Percentiles rank a stretch among this genome's conserved stretches.
These are phyloP conservation scores for Akabosia matsudoensis DNA, from an alignment of 1,140 invertebrate species.

Conservation along the genomic window DNA sequence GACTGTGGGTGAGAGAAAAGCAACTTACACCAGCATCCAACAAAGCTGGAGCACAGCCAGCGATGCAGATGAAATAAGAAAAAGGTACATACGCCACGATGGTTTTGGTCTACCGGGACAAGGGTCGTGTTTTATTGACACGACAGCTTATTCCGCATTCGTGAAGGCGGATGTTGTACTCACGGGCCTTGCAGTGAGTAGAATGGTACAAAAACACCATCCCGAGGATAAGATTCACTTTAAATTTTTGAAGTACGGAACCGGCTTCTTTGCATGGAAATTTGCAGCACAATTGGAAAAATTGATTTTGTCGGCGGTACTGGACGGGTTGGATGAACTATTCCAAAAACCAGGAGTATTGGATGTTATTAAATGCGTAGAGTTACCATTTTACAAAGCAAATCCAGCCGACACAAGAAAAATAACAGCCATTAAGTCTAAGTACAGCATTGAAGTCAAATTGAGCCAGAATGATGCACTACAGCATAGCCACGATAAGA, in stretches of 20 bases:
- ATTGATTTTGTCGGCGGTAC: conserved; percentile 18
- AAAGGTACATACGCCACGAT: not conserved
- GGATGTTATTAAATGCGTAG: conserved; percentile 22
- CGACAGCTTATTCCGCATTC: conserved; percentile 26
- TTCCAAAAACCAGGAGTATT: not conserved
- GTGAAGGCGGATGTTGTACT: conserved; percentile 28
- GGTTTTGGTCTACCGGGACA: conserved; percentile 23
- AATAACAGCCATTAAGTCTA: conserved; percentile 1
- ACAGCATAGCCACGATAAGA: conserved; percentile 6
- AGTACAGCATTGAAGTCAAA: not conserved
- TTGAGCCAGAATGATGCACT: conserved; percentile 23
- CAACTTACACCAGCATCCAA: conserved; percentile 15
- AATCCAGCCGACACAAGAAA: not conserved
- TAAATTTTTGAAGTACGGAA: conserved; percentile 38
- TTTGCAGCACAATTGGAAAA: conserved; percentile 2
- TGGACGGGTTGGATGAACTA: conserved; percentile 29
- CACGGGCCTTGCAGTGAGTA: conserved; percentile 11
- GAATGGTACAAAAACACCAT: not conserved
- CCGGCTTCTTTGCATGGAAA: conserved; percentile 35
- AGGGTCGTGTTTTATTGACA: conserved; percentile 6
- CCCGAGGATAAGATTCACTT: conserved; percentile 21
- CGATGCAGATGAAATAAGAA: not conserved
- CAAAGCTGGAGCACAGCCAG: not conserved
- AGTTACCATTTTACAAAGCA: conserved; percentile 31
- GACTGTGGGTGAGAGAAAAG: conserved; percentile 32